Conservation (phyloP, 2,113 vertebrate species). For the Pteropus alecto region DNA sequence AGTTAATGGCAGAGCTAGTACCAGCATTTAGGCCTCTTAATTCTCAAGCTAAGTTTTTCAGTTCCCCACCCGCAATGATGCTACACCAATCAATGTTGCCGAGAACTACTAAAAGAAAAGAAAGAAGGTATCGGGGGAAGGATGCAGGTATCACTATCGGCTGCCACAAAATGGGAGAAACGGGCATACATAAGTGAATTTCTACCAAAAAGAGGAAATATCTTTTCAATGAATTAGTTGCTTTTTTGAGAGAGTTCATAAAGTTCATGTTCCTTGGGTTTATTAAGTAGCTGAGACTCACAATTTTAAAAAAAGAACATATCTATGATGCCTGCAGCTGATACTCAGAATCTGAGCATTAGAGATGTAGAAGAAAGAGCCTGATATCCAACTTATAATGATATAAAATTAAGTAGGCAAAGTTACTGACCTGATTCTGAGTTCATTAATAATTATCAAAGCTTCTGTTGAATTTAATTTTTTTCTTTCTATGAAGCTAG, state of each 20-base stretch:
- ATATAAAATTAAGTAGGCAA: neutral
- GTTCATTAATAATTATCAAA: neutral
- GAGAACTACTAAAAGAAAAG: neutral
- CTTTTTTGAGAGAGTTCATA: neutral
- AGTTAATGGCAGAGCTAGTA: neutral
- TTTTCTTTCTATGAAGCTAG: neutral
- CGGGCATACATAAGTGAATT: neutral
- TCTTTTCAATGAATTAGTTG: neutral
- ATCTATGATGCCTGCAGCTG: neutral
- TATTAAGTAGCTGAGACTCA: neutral
- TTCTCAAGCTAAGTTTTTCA: neutral
- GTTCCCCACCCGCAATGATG: rapidly evolving
- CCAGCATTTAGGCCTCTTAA: neutral
- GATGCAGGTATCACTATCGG: neutral
- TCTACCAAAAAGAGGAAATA: neutral
- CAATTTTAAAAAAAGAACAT: neutral
- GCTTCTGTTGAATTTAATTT: neutral
- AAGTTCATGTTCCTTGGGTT: neutral
- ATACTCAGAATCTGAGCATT: neutral
- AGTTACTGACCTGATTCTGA: neutral
- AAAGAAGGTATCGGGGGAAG: neutral
- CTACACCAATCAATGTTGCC: neutral
- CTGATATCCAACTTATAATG: neutral
- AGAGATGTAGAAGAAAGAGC: neutral
- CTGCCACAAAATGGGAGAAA: neutral